Evolutionary conservation across 1,140 invertebrate species (phyloP).

Genomic region (Adoxophyes honmai): DNA sequence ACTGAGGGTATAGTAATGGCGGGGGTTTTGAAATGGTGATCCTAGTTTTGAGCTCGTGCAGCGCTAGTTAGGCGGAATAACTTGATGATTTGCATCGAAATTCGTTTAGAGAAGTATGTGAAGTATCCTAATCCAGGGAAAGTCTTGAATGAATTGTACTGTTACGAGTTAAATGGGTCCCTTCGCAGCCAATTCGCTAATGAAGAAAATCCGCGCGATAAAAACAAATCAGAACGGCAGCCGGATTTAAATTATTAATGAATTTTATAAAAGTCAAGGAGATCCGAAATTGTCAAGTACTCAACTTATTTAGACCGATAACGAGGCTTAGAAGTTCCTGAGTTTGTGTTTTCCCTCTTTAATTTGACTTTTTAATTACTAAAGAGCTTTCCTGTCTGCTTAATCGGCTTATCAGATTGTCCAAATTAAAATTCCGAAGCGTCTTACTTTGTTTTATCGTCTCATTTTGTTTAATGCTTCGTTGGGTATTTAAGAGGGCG

Average conservation of each 20-base stretch:
- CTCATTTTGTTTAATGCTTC: constrained; percentile 16
- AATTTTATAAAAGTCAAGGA: constrained; percentile 8
- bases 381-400: constrained; percentile 42
- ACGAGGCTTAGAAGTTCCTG: constrained; percentile 12
- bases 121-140: no score
- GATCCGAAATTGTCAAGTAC: not conserved
- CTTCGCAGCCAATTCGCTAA: no score
- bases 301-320: constrained; percentile 11
- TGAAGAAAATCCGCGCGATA: no score
- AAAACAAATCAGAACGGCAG: not conserved
- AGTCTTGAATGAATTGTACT: no score
- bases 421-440: constrained; percentile 55
- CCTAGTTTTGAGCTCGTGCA: no score
- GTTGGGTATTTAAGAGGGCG: constrained; percentile 7
- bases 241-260: not conserved
- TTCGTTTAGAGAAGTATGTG: no score
- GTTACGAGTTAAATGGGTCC: no score
- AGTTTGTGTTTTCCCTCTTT: constrained; percentile 39
- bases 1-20: no score
- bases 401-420: constrained; percentile 64
- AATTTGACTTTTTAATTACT: constrained; percentile 66
- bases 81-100: no score
- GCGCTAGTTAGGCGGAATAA: no score
- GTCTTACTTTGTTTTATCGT: constrained; percentile 46
- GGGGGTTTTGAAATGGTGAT: no score